Evolutionary conservation across 2,797 vertebrate genomes (phyloP).

Genomic region (Uromys caudimaculatus): DNA sequence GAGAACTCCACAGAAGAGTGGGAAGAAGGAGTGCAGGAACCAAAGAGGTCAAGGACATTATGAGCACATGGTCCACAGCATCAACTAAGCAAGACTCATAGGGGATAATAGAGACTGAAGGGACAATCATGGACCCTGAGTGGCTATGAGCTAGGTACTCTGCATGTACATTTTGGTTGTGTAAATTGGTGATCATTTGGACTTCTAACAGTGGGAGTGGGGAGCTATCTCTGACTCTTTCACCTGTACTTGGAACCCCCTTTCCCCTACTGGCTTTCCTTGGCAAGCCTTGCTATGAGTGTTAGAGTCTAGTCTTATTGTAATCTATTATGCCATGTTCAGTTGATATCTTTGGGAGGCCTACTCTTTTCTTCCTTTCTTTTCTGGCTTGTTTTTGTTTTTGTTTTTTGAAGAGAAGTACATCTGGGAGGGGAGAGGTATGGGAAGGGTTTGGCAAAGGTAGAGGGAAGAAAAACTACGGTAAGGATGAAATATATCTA

Average conservation of each 20-base stretch:
- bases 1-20: neutral
- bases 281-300: neutral
- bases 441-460: neutral
- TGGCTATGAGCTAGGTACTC: neutral
- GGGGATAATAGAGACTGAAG: neutral
- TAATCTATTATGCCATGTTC: neutral
- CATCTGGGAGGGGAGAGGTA: neutral
- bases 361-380: neutral
- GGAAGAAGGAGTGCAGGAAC: neutral
- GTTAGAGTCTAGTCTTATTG: neutral
- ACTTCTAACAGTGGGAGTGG: neutral
- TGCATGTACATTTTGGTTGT: neutral
- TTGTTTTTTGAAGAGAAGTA: neutral
- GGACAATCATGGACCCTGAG: neutral
- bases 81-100: neutral
- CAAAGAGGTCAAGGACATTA: neutral
- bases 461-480: neutral
- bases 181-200: neutral
- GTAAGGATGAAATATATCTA: neutral
- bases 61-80: neutral
- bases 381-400: no score
- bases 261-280: neutral
- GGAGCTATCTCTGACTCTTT: neutral
- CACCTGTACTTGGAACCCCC: neutral
- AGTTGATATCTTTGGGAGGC: neutral